A percentile compares a stretch with the other conserved stretches of the same genome.
Evolutionary conservation across 2,888 invertebrate species (phyloP).

Genomic region (Protonemura montana): DNA sequence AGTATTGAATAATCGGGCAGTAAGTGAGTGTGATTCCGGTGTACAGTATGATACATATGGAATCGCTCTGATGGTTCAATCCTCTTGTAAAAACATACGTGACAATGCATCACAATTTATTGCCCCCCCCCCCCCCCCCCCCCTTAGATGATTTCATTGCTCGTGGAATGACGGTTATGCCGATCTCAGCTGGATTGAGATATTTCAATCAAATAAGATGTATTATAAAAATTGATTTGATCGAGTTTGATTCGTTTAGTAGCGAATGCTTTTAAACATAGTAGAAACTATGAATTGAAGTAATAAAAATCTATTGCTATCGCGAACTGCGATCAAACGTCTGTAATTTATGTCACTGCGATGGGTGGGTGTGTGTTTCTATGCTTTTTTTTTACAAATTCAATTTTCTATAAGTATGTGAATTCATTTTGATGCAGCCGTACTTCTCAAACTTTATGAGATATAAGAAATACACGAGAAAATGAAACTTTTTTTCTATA

Average conservation of each 20-base stretch:
- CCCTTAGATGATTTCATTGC: not conserved
- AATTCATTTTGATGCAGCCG: not conserved
- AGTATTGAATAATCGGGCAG: conserved; percentile 43
- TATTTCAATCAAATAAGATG: not conserved
- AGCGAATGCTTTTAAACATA: conserved; percentile 12
- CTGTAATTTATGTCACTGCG: not conserved
- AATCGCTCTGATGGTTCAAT: not conserved
- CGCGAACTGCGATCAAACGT: not conserved
- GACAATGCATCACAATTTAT: not conserved
- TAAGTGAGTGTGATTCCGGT: conserved; percentile 44
- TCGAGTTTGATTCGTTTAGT: not conserved
- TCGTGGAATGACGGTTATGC: not conserved
- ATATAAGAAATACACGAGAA: not conserved
- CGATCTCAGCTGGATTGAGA: not conserved
- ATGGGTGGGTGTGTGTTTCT: not conserved
- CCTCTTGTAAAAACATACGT: not conserved
- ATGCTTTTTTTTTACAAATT: not conserved
- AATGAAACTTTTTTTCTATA: not conserved
- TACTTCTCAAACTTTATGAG: not conserved
- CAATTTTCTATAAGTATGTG: not conserved
- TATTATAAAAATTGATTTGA: not conserved
- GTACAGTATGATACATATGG: not conserved
- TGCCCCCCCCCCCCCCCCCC: not conserved
- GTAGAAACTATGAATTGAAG: conserved; percentile 13
- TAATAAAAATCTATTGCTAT: conserved; percentile 27